Conservation (phyloP, 2,113 vertebrate species). For the Melanocharis versteri region DNA sequence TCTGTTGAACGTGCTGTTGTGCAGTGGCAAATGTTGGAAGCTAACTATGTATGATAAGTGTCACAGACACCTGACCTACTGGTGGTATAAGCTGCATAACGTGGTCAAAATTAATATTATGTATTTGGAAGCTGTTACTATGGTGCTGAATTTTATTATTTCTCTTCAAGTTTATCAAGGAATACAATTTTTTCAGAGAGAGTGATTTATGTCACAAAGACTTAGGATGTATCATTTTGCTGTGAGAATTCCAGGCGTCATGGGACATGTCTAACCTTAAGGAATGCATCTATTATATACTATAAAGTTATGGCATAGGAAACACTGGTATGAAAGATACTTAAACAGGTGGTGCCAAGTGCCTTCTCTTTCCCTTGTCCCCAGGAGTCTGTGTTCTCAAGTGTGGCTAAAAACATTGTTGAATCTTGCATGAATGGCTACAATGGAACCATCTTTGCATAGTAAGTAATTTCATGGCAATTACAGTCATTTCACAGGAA, state of each 20-base stretch:
- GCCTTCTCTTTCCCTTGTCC: slow-evolving; percentile 4
- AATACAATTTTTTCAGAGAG: background rate
- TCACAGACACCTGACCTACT: background rate
- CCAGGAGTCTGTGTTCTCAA: slow-evolving; percentile 91
- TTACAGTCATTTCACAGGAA: background rate
- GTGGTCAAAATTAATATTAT: background rate
- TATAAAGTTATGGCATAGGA: background rate
- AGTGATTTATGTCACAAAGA: background rate
- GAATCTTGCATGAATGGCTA: slow-evolving; percentile 96
- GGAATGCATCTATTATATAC: rapidly evolving
- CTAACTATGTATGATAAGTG: background rate
- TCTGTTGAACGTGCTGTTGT: background rate
- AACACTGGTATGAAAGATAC: background rate
- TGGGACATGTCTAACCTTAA: background rate
- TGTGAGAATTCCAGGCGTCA: background rate
- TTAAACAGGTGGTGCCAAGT: background rate
- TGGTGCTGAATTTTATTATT: background rate
- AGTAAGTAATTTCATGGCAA: slow-evolving; percentile 78
- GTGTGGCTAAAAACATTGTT: slow-evolving; percentile 90
- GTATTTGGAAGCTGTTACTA: background rate
- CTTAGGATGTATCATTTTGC: background rate
- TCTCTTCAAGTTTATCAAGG: background rate
- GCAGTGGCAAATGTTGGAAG: background rate
- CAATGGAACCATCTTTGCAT: slow-evolving; percentile 97
- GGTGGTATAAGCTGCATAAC: background rate